Evolutionary conservation across 2,113 vertebrate species (phyloP), one percentile per base, ranked within the genome.

Genomic region (Galeopterus variegatus): DNA sequence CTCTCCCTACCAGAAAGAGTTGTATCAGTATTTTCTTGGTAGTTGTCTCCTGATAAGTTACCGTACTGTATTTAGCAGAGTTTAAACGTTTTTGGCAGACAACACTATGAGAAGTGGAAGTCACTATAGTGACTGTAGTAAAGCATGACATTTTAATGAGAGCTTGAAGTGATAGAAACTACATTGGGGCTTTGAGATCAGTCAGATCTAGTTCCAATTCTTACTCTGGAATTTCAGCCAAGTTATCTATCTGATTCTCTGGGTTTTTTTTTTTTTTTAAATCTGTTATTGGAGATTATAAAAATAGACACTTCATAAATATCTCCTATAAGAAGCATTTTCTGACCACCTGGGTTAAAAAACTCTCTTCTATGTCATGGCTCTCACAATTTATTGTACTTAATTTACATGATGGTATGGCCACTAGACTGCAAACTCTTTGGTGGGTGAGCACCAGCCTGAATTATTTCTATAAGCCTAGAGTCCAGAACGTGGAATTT

Each of bases 91-190:
- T 90, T 76, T 76, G 41, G 58, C 52, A 84, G 54, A 85, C 10
- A 88, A 64, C 18, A 56, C 45, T 90, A 62, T 80, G 31, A 85
- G 65, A 88, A 84, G 18, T 72, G 6, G 62, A 88, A 45, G 50
- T 84, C 58, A 90, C 23, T 93, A n/a, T 90, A 58, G 54, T 87
- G 60, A 95, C n/a, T 67, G 10, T 88, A 65, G 17, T 91, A 69
- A 93, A 94, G 82, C 65, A 48, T 26, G 83, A n/a, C 23, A 12
- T 80, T 96, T 94, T 97, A 83, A 88, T 54, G 64, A 95, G 26
- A 72, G 50, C 69, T 70, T 87, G 76, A 80, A 84, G 76, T 85
- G 45, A 76, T 73, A 82, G 58, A 93, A 80, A 88, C 50, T 83
- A 70, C 8, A 80, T 41, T 54, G 67, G 45, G 33, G 5, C 9